These are phyloP conservation scores for Zeugodacus cucurbitae DNA, from an alignment of 1,140 invertebrate genomes.

Conservation along the genomic window DNA sequence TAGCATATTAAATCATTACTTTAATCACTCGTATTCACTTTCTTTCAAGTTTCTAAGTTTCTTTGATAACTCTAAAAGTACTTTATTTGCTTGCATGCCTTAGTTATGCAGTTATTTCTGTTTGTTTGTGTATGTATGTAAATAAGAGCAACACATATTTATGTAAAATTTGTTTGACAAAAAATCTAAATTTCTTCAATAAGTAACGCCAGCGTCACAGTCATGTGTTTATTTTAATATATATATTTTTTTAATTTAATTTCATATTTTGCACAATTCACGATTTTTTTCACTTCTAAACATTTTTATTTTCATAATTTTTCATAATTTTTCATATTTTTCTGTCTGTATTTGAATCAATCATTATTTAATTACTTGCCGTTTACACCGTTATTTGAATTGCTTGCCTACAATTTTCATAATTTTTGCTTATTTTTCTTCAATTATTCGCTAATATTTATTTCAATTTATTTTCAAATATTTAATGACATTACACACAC, in stretches of 20 bases:
- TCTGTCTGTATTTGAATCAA: background rate
- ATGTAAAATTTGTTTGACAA: conserved; percentile 11
- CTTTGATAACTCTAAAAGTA: background rate
- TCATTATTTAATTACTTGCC: conserved; percentile 12
- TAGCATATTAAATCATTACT: too few species aligned
- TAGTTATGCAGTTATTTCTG: background rate
- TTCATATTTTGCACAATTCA: background rate
- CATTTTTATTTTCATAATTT: background rate
- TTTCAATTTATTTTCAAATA: background rate
- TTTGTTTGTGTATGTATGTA: background rate
- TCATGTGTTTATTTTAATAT: conserved; percentile 31
- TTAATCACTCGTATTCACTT: too few species aligned
- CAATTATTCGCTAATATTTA: background rate
- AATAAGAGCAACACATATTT: background rate
- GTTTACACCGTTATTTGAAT: conserved; percentile 21
- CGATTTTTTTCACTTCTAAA: background rate
- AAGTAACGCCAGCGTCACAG: conserved; percentile 47
- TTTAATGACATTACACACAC: background rate
- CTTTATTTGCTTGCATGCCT: background rate
- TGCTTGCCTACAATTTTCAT: background rate
- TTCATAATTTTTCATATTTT: conserved; percentile 8
- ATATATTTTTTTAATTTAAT: conserved; percentile 5
- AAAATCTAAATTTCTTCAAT: conserved; percentile 16
- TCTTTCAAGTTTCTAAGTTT: too few species aligned
- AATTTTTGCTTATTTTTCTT: background rate